Conservation (phyloP, 2,888 invertebrate species). For the Cosmorhoe ocellata region DNA sequence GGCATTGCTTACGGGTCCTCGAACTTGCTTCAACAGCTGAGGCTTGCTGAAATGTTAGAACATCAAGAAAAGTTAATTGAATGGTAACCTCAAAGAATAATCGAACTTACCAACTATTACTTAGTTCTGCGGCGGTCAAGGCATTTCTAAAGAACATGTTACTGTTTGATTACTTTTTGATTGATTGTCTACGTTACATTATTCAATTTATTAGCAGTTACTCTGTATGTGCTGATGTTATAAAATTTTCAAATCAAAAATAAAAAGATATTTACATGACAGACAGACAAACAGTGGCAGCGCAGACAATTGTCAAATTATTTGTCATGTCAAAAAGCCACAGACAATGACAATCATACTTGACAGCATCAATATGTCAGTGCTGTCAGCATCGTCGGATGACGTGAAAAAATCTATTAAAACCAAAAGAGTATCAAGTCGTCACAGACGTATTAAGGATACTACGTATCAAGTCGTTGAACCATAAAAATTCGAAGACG, state of each 20-base stretch:
- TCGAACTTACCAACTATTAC: slow-evolving; percentile 58
- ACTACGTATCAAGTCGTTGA: too few relatives aligned
- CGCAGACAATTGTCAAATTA: too few relatives aligned
- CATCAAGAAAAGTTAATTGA: slow-evolving; percentile 2
- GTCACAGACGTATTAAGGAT: too few relatives aligned
- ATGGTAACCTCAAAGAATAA: slow-evolving; percentile 21
- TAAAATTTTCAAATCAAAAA: slow-evolving; percentile 40
- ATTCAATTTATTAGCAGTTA: slow-evolving; percentile 30
- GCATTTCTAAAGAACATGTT: slow-evolving; percentile 74
- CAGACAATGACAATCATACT: too few relatives aligned
- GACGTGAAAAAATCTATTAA: too few relatives aligned
- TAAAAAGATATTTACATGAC: slow-evolving; percentile 3
- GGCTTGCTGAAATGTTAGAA: slow-evolving; percentile 45
- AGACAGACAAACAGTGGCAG: too few relatives aligned
- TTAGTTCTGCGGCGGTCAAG: slow-evolving; percentile 62
- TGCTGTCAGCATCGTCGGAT: too few relatives aligned
- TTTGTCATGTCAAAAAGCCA: too few relatives aligned
- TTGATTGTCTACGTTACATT: slow-evolving; percentile 50
- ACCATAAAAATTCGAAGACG: too few relatives aligned
- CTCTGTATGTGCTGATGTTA: slow-evolving; percentile 4
- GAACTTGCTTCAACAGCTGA: slow-evolving; percentile 43
- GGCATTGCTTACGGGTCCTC: slow-evolving; percentile 38
- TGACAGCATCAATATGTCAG: too few relatives aligned
- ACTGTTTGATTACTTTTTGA: slow-evolving; percentile 47
- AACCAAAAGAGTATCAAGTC: too few relatives aligned